These are phyloP conservation scores for Clarias gariepinus DNA, from an alignment of 2,113 vertebrate genomes.

Conservation along the genomic window DNA sequence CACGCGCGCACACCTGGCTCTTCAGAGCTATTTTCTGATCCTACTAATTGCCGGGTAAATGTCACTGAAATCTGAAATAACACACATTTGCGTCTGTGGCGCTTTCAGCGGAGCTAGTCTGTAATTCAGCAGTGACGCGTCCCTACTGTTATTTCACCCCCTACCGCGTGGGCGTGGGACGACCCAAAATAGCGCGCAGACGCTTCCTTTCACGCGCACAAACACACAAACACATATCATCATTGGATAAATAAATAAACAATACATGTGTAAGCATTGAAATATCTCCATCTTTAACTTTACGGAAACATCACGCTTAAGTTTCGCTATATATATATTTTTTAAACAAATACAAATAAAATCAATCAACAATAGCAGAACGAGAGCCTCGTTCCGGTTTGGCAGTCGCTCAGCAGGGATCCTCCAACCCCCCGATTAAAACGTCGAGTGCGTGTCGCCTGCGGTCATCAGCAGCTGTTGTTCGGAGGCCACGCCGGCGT, in stretches of 20 bases:
- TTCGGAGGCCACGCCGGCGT: constrained; percentile 19
- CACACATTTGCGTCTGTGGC: constrained; percentile 33
- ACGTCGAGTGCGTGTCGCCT: constrained; percentile 44
- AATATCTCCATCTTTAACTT: background rate
- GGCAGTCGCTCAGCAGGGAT: constrained; percentile 38
- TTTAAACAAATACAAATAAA: constrained; percentile 20
- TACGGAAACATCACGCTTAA: background rate
- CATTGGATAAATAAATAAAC: constrained; percentile 9
- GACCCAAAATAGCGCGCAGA: constrained; percentile 47
- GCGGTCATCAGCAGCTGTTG: constrained; percentile 49
- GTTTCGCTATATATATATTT: background rate
- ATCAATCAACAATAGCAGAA: constrained; percentile 9
- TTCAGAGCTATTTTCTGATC: constrained; percentile 43
- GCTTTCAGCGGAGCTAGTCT: constrained; percentile 48
- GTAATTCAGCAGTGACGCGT: constrained; percentile 48
- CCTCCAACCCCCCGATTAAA: constrained; percentile 48
- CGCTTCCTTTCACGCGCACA: constrained; percentile 18
- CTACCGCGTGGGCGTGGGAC: constrained; percentile 47
- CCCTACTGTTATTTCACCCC: constrained; percentile 54
- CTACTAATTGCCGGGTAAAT: constrained; percentile 50
- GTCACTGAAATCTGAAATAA: constrained; percentile 46
- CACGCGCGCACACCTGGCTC: constrained; percentile 34
- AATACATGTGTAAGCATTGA: background rate
- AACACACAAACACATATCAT: background rate
- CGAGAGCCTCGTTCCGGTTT: constrained; percentile 43